Evolutionary conservation across 2,113 vertebrate genomes (phyloP).

Genomic region (Micronycteris hirsuta): DNA sequence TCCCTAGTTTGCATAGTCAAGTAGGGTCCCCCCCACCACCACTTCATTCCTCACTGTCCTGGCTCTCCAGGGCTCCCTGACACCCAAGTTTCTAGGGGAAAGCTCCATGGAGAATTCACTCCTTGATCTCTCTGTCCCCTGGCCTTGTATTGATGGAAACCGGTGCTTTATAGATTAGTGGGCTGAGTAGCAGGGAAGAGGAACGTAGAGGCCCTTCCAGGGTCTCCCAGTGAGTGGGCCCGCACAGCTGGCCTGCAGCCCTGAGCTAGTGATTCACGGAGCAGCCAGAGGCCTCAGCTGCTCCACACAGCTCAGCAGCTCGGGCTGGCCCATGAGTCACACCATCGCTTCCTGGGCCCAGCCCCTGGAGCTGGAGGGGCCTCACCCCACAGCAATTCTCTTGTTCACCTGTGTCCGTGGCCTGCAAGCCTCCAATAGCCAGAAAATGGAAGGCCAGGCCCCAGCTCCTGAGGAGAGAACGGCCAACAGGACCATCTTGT

Average conservation of each 20-base stretch:
- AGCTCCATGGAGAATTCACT: not conserved
- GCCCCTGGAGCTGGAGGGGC: not conserved
- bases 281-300: constrained; percentile 38
- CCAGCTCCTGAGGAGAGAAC: not conserved
- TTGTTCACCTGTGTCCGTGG: constrained; percentile 19
- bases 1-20: not conserved
- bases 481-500: not conserved
- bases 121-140: not conserved
- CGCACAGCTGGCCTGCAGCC: not conserved
- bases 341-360: constrained; percentile 31
- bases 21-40: not conserved
- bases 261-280: constrained; percentile 52
- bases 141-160: not conserved
- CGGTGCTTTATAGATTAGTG: not conserved
- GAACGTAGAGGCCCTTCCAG: not conserved
- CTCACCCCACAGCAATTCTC: not conserved
- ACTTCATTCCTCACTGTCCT: not conserved
- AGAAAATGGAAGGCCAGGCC: not conserved
- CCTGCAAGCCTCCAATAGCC: not conserved
- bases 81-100: not conserved
- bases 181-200: not conserved
- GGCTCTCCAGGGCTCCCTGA: not conserved
- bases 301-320: constrained; percentile 46
- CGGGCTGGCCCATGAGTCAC: constrained; percentile 59
- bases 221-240: constrained; percentile 46